Conservation (phyloP, 2,797 vertebrate species). For the Periophthalmus magnuspinnatus region DNA sequence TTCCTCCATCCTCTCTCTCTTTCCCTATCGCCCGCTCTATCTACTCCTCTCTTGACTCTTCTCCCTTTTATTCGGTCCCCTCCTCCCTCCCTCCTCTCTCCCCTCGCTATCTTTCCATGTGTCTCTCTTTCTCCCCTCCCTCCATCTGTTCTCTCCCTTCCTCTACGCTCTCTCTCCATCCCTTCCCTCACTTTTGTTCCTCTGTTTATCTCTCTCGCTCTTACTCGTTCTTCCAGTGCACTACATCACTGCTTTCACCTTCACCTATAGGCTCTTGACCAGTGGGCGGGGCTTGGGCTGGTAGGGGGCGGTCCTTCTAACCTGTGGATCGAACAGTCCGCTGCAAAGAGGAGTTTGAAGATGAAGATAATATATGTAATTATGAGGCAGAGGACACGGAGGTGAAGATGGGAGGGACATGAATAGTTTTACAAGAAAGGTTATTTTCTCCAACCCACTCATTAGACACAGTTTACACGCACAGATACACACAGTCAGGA, state of each 20-base stretch:
- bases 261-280: slow-evolving; percentile 34
- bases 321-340: slow-evolving; percentile 38
- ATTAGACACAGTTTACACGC: background rate
- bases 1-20: too few relatives aligned
- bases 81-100: too few relatives aligned
- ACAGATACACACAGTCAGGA: background rate
- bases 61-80: too few relatives aligned
- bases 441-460: background rate
- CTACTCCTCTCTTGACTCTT: too few relatives aligned
- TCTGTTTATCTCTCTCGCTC: too few relatives aligned
- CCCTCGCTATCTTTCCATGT: too few relatives aligned
- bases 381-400: slow-evolving; percentile 13
- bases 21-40: too few relatives aligned
- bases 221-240: too few relatives aligned
- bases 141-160: too few relatives aligned
- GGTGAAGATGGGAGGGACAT: slow-evolving; percentile 12
- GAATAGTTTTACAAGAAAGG: background rate
- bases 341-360: slow-evolving; percentile 23
- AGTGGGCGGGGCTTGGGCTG: slow-evolving; percentile 42
- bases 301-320: slow-evolving; percentile 29
- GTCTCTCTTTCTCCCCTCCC: too few relatives aligned
- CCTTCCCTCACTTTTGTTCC: too few relatives aligned
- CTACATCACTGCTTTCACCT: slow-evolving; percentile 19
- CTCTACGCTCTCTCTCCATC: too few relatives aligned
- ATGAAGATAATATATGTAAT: slow-evolving; percentile 18